Conservation (phyloP, 1,140 invertebrate species). For the Drosophila obscura region DNA sequence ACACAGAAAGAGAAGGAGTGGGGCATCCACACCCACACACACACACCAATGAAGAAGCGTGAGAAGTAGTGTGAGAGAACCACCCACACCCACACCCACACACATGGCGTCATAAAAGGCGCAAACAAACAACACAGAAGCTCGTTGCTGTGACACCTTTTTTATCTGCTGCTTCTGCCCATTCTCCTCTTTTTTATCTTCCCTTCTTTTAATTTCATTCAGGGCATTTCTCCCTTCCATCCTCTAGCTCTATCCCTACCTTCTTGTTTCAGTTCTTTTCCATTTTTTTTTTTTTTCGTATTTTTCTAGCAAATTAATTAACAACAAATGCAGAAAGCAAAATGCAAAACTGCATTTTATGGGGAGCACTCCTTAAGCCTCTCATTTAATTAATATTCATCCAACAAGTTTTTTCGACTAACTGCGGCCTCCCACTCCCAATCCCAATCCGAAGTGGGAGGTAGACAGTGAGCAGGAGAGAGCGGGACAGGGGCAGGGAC, state of each 20-base stretch:
- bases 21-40: slow-evolving; percentile 27
- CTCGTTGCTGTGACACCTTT: slow-evolving; percentile 59
- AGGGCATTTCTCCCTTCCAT: slow-evolving; percentile 1
- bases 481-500: slow-evolving; percentile 17
- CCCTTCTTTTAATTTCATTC: slow-evolving; percentile 73
- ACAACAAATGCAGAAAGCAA: slow-evolving; percentile 66
- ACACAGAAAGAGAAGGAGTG: slow-evolving; percentile 16
- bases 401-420: slow-evolving; percentile 54
- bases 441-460: not conserved
- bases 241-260: too few relatives aligned
- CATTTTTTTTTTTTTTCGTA: not conserved
- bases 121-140: slow-evolving; percentile 19
- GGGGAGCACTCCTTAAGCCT: slow-evolving; percentile 54
- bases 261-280: too few relatives aligned
- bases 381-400: slow-evolving; percentile 81
- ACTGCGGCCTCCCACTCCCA: slow-evolving; percentile 17
- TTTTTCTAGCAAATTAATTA: slow-evolving; percentile 75
- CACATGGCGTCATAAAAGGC: slow-evolving; percentile 7
- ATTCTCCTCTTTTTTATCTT: slow-evolving; percentile 51
- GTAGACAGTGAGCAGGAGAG: not conserved
- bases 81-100: too few relatives aligned
- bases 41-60: slow-evolving; percentile 28
- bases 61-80: too few relatives aligned
- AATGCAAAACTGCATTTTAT: slow-evolving; percentile 68
- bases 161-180: slow-evolving; percentile 17